Evolutionary conservation across 2,113 vertebrate species (phyloP), one percentile per base, ranked within the genome.

Genomic region (Castor canadensis): DNA sequence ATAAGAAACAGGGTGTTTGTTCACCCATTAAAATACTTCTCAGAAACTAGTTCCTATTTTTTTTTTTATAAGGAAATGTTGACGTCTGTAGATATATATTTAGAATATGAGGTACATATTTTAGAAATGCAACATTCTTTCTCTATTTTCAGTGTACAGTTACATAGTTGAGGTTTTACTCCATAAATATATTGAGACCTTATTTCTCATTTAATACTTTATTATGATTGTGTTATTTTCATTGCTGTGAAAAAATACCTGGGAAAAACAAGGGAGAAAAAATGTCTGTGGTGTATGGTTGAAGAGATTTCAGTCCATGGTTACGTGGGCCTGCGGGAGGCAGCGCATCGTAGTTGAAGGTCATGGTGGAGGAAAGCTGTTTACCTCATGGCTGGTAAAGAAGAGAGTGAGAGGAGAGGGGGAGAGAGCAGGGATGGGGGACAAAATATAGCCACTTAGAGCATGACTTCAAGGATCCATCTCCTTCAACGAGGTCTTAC

Each of bases 171-270:
- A 72, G 19, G 35, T 86, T 97, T 22, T 86, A 66, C 12, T 30
- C 9, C 52, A 47, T 43, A 87, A 47, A 67, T 86, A 56, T 84
- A 64, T 87, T 77, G 16, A 32, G 24, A 49, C 86, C 20, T 76
- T 80, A 6, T 35, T 95, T 89, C 73, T 52, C n/a, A 84, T 52
- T 66, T 85, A 75, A 26, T 95, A 69, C n/a, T 84, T 80, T 67
- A 19, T 85, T n/a, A 45, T 72, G 32, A 54, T 75, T 85, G 30
- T 47, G 49, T 28, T 52, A 28, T 69, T 85, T 69, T 17, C 47
- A 84, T 47, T 20, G 22, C 64, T 67, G 6, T 49, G 45, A n/a
- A 30, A 82, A 62, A 62, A 45, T 62, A 5, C 56, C 56, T 12
- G 26, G 19, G 38, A 19, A 28, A 45, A 64, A 62, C 28, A 83